phyloP scores from a whole-genome alignment of 2,888 invertebrate species.

The Standfussiana lucernea region DNA sequence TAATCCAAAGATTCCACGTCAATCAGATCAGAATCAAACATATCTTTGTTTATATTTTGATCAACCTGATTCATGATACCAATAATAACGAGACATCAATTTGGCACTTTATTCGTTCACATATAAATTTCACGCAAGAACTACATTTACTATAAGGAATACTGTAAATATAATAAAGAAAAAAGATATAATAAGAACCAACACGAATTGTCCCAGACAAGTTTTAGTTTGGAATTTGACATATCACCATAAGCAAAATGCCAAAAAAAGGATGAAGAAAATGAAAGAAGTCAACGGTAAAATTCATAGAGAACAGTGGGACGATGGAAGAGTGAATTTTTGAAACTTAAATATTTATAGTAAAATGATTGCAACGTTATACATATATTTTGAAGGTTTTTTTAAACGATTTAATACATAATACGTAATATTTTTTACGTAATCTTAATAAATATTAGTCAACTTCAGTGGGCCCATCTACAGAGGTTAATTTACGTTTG shows the following conservation, averaged over 20 bases:
- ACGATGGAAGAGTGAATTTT: background rate
- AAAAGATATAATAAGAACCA: conserved; percentile 82
- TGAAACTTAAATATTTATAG: too few species aligned
- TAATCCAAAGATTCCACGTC: conserved; percentile 90
- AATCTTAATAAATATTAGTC: background rate
- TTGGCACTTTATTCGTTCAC: conserved; percentile 88
- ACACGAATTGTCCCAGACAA: conserved; percentile 85
- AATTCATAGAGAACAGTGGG: conserved; percentile 73
- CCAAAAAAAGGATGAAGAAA: conserved; percentile 77
- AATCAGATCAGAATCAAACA: conserved; percentile 90
- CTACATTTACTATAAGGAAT: conserved; percentile 84
- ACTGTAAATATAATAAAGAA: conserved; percentile 84
- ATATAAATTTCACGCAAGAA: conserved; percentile 81
- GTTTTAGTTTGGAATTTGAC: conserved; percentile 89
- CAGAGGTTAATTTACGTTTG: background rate
- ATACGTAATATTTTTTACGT: too few species aligned
- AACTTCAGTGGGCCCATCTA: too few species aligned
- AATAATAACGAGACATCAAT: conserved; percentile 85
- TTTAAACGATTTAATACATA: background rate
- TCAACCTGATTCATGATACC: conserved; percentile 88
- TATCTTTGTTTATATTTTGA: conserved; percentile 91
- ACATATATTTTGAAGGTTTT: background rate
- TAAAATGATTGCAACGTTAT: background rate
- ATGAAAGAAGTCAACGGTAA: conserved; percentile 80
- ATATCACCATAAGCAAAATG: conserved; percentile 80